Conservation (phyloP, 2,797 vertebrate genomes). For the Ptychadena robeensis region DNA sequence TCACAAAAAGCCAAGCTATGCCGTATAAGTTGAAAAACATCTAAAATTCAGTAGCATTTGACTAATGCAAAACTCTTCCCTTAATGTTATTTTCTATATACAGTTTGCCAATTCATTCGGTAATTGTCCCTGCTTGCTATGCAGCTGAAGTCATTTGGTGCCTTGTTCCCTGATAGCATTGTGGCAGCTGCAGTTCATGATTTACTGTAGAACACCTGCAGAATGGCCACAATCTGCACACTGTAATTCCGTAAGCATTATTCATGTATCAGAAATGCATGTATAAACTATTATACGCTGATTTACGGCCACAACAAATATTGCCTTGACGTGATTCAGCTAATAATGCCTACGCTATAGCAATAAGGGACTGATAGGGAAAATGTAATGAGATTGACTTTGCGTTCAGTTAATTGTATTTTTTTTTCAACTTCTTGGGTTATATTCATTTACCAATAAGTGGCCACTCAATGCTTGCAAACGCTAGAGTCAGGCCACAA, state of each 20-base stretch:
- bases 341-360: slow-evolving; percentile 50
- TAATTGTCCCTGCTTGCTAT: slow-evolving; percentile 64
- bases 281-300: slow-evolving; percentile 53
- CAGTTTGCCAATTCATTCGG: slow-evolving; percentile 56
- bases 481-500: neutral
- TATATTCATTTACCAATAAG: slow-evolving; percentile 7
- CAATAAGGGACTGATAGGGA: slow-evolving; percentile 37
- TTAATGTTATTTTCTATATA: slow-evolving; percentile 45
- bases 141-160: slow-evolving; percentile 56
- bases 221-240: slow-evolving; percentile 32
- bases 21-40: slow-evolving; percentile 40
- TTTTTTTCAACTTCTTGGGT: slow-evolving; percentile 18
- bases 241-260: slow-evolving; percentile 46
- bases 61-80: slow-evolving; percentile 50
- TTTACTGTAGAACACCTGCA: slow-evolving; percentile 66
- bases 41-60: slow-evolving; percentile 43
- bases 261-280: slow-evolving; percentile 54
- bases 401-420: slow-evolving; percentile 55
- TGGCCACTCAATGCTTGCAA: neutral
- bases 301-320: slow-evolving; percentile 55
- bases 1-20: slow-evolving; percentile 42
- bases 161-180: slow-evolving; percentile 30
- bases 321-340: slow-evolving; percentile 49
- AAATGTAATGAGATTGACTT: slow-evolving; percentile 48
- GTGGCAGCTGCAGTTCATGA: slow-evolving; percentile 66